Evolutionary conservation across 2,888 invertebrate species (phyloP), one percentile per base, ranked within the genome.

Genomic region (Ornithoptera priamus): DNA sequence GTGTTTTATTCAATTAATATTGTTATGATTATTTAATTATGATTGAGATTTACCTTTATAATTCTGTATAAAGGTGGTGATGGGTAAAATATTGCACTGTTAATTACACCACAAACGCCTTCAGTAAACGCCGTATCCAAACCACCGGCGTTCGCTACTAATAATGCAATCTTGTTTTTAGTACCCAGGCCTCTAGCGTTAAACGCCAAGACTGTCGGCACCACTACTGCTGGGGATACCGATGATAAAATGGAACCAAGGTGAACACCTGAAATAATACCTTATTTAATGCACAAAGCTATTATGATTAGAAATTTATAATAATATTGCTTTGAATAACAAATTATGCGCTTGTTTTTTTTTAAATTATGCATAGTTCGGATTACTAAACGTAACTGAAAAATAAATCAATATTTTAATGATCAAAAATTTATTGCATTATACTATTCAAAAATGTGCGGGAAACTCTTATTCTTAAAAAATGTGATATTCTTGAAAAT

Each of bases 81-180:
- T 66, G 95, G 93, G 12, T 96, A 95, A 83, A 98, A 97, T 93
- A 98, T 95, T 58, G 98, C 95, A 75, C 97, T 97, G 77, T 97
- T 95, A 73, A 97, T 94, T 63, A 99, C 96, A 65, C 98, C 98
- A 81, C 97, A 99, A 74, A 97, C 95, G 68, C 98, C 98, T 66
- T 99, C 99, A 0, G 99, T 98, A 30, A 97, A 94, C 0, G 99
- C 97, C 82, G 99, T 99, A 83, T 99, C 99, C 65, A 99, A 95
- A 62, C 98, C 98, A 18, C 99, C 96, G 0, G 99, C 96, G 5
- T 99, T 99, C 62, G 97, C 97, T 42, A 99, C 97, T 68, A 99
- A 92, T 0, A 97, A 97, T 0, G 98, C 97, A 63, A 99, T 97
- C 62, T 99, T 97, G 91, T 97, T 97, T 73, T 96, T 96, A 0